These are phyloP conservation scores for Artibeus lituratus DNA, from an alignment of 2,797 vertebrate species.

Conservation along the genomic window DNA sequence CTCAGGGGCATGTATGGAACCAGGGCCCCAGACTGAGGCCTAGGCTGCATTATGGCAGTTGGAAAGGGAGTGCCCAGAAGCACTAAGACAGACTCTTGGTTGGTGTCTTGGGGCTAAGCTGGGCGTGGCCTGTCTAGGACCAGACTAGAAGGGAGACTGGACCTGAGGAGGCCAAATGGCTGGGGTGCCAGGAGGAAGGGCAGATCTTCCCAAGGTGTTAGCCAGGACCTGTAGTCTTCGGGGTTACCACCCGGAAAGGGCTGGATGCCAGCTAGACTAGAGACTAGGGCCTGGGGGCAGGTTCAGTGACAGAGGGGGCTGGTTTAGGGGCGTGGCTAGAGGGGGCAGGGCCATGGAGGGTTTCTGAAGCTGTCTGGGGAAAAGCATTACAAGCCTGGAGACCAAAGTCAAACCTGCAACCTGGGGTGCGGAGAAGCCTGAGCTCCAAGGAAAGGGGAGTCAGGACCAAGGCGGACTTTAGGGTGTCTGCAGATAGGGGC, in stretches of 20 bases:
- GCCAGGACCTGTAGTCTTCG: not conserved
- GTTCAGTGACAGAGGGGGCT: not conserved
- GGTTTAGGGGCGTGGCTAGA: not conserved
- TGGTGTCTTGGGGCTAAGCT: not conserved
- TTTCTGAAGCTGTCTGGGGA: not conserved
- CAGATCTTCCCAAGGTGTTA: not conserved
- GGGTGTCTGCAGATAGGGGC: not conserved
- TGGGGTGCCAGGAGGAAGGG: not conserved
- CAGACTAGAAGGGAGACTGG: not conserved
- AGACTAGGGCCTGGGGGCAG: not conserved
- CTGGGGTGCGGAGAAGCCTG: not conserved
- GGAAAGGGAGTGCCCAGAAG: not conserved
- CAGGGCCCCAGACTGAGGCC: not conserved
- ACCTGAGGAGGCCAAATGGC: not conserved
- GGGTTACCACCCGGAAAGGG: not conserved
- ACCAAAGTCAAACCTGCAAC: not conserved
- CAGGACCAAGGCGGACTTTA: accelerated
- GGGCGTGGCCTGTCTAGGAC: not conserved
- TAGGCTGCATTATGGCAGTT: not conserved
- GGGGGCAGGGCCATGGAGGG: not conserved
- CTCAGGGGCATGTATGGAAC: not conserved
- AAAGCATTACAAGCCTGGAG: not conserved
- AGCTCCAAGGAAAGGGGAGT: not conserved
- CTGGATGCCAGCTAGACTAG: not conserved
- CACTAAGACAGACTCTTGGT: not conserved